Evolutionary conservation across 2,113 vertebrate species (phyloP).

Genomic region (Fulica atra): DNA sequence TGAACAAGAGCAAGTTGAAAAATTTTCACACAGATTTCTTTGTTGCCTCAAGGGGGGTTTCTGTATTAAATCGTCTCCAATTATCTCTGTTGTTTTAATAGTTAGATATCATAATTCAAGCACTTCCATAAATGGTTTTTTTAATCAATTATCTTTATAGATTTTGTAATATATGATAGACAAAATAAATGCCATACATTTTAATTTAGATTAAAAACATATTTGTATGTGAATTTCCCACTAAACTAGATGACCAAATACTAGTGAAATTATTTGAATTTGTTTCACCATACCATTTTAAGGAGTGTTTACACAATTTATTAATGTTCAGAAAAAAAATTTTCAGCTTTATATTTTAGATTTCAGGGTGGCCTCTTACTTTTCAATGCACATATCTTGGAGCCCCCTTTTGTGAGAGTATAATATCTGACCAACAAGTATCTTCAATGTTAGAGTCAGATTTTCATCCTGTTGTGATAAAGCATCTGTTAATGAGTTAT

Average conservation of each 20-base stretch:
- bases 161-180: not conserved
- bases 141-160: not conserved
- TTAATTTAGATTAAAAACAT: not conserved
- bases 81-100: slow-evolving; percentile 35
- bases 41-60: not conserved
- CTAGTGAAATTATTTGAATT: not conserved
- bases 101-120: slow-evolving; percentile 45
- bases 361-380: not conserved
- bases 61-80: not conserved
- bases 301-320: not conserved
- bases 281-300: not conserved
- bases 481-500: not conserved
- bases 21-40: not conserved
- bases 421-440: not conserved
- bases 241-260: not conserved
- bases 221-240: not conserved
- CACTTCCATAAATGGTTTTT: slow-evolving; percentile 30
- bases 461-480: not conserved
- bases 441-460: not conserved
- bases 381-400: not conserved
- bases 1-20: not conserved
- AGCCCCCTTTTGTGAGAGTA: not conserved
- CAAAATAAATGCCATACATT: not conserved
- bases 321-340: not conserved
- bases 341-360: not conserved